phyloP scores from a whole-genome alignment of 2,888 invertebrate species.

The Heliconius sara region DNA sequence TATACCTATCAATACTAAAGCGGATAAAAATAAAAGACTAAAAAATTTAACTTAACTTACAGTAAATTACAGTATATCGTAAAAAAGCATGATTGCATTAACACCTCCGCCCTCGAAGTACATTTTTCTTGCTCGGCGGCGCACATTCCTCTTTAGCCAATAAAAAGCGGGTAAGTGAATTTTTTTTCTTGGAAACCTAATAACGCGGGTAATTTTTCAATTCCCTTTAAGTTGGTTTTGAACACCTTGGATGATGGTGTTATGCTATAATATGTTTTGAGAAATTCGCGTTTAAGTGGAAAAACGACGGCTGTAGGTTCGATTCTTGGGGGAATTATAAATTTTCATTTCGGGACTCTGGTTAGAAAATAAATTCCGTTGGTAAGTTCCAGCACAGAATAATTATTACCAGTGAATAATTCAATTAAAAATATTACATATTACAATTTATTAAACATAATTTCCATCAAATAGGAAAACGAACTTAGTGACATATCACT shows the following conservation, averaged over 20 bases:
- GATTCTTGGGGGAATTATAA: not conserved
- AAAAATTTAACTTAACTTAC: constrained; percentile 56
- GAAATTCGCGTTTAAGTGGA: too few relatives aligned
- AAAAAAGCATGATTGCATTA: constrained; percentile 65
- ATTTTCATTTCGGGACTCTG: too few relatives aligned
- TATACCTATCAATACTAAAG: too few relatives aligned
- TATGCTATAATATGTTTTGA: constrained; percentile 49
- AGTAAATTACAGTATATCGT: constrained; percentile 64
- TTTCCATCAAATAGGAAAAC: too few relatives aligned
- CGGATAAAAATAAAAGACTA: not conserved
- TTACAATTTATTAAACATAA: too few relatives aligned
- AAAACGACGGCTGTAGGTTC: not conserved
- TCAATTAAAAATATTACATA: too few relatives aligned
- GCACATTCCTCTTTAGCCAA: constrained; percentile 58
- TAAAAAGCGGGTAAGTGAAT: constrained; percentile 68
- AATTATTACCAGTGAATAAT: too few relatives aligned
- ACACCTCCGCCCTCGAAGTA: constrained; percentile 63
- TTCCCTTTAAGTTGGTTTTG: constrained; percentile 62
- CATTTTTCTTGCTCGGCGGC: constrained; percentile 67
- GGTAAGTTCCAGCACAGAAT: not conserved
- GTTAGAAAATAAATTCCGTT: too few relatives aligned
- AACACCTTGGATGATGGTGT: constrained; percentile 57
- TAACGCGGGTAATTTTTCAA: constrained; percentile 83
- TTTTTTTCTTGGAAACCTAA: constrained; percentile 72
- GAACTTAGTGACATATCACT: too few relatives aligned